Base-by-base conservation (phyloP, 2,113 vertebrate genomes). In the Syngnathus scovelli region DNA sequence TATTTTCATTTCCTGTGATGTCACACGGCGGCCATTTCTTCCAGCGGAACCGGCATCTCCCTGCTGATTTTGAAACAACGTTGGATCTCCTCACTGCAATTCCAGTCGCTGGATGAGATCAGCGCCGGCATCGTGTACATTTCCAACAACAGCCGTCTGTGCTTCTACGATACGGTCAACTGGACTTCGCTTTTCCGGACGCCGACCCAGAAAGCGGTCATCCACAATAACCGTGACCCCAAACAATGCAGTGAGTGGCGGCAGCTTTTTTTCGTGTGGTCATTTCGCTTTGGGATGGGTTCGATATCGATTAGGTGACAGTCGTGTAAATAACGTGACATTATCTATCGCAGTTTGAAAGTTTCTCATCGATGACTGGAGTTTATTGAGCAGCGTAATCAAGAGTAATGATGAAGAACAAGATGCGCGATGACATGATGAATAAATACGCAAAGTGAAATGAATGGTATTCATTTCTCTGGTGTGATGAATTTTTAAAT, bases 121-220 rank as follows among this genome's bases (percentile, higher is more conserved):
- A 98, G 96, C 11, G 97, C 97, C 0, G 97, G 97, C 19, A 98
- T 94, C 27, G 92, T 99, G 75, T 99, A 99, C 75, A 94, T 99
- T 76, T 94, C 93, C n/a, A 96, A 99, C 91, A 99, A 99, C 85
- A 96, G 91, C 86, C 95, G 93, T 44, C 60, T 99, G 59, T 99
- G 97, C 79, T 99, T 95, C 85, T 98, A 99, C 86, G 94, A 98
- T 85, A 99, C 97, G 0, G 93, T 99, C 84, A 99, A 99, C 85
- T 98, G 97, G 97, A 98, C 91, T 4, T 92, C 92, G 0, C 93
- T 99, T 1, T 98, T 99, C 89, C 93, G 95, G 76, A 98, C 93
- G 0, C 64, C 90, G 43, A 93, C 83, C 64, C 97, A 98, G 63
- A 96, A 96, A 72, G 93, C 93, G 0, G 91, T 96, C 37, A 93